Conservation (phyloP, 2,113 vertebrate species). For the Tetrax tetrax region DNA sequence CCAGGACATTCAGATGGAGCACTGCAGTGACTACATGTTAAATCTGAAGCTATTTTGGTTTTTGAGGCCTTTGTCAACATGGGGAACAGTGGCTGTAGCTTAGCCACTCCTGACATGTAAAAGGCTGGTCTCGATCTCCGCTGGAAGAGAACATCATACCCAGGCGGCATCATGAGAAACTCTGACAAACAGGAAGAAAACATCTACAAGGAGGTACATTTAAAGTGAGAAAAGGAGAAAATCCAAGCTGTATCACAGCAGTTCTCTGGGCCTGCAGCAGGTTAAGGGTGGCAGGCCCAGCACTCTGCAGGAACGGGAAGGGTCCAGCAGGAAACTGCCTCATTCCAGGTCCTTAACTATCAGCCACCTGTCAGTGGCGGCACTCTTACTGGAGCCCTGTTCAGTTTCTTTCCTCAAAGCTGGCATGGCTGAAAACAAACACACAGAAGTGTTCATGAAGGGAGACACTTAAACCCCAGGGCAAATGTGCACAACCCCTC, state of each 20-base stretch:
- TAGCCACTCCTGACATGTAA: background rate
- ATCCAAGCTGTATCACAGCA: background rate
- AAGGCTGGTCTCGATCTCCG: background rate
- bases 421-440: background rate
- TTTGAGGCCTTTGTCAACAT: background rate
- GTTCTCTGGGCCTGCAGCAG: background rate
- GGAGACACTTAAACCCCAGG: background rate
- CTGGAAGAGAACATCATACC: background rate
- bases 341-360: accelerated
- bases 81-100: background rate
- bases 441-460: background rate
- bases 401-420: background rate
- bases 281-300: background rate
- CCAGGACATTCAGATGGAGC: background rate
- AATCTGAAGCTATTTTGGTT: background rate
- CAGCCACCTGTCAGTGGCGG: background rate
- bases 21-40: background rate
- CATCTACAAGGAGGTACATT: background rate
- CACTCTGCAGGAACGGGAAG: accelerated
- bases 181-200: background rate
- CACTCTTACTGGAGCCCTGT: background rate
- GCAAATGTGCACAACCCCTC: background rate
- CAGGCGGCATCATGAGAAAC: background rate
- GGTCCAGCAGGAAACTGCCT: background rate
- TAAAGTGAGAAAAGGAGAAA: background rate